A percentile compares a stretch with the other conserved stretches of the same genome.
Evolutionary conservation across 2,113 vertebrate genomes (phyloP).

Genomic region (Mandrillus leucophaeus): DNA sequence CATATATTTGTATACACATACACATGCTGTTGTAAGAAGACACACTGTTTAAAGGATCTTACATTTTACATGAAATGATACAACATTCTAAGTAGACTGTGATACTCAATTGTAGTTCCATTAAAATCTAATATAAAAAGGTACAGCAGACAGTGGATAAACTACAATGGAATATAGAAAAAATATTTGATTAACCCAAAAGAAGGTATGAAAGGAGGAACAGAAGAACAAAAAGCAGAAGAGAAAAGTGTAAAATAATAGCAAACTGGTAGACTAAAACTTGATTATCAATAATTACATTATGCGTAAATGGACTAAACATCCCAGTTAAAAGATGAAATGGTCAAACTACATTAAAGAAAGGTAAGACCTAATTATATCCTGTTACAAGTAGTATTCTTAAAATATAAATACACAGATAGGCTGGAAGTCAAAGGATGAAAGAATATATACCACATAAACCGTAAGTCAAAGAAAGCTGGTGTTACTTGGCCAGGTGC

Average conservation of each 20-base stretch:
- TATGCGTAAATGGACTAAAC: neutral
- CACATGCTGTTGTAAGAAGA: neutral
- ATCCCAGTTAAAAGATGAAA: neutral
- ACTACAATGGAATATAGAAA: neutral
- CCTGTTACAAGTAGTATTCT: neutral
- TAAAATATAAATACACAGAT: neutral
- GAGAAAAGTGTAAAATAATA: neutral
- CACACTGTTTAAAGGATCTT: neutral
- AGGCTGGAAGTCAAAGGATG: neutral
- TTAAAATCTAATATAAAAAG: neutral
- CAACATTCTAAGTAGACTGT: neutral
- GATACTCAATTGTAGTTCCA: neutral
- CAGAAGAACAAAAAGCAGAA: neutral
- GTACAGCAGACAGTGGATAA: neutral
- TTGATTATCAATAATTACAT: neutral
- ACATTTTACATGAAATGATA: neutral
- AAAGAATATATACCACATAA: neutral
- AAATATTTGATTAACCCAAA: neutral
- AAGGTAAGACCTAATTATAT: neutral
- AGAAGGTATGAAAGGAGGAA: neutral
- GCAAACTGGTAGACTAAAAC: neutral
- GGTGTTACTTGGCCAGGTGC: too few relatives aligned
- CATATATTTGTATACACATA: neutral
- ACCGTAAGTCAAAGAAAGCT: neutral
- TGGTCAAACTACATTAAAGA: neutral